Evolutionary conservation across 2,888 invertebrate genomes (phyloP).

Genomic region (Frankliniella fusca): DNA sequence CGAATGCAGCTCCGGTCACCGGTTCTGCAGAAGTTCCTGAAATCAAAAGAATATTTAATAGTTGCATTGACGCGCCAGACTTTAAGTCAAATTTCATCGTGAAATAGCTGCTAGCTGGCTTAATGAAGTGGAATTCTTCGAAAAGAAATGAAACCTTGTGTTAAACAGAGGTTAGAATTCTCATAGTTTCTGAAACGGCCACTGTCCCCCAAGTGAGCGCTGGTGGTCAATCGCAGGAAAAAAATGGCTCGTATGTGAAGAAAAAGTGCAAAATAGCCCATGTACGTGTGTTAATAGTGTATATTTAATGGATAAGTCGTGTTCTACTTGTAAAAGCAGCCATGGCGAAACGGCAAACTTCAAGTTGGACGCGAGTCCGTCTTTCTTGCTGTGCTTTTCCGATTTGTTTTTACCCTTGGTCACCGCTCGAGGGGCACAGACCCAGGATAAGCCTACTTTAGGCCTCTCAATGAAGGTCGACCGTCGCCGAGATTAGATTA

Average conservation of each 20-base stretch:
- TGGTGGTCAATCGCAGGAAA: constrained; percentile 6
- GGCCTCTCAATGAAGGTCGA: neutral
- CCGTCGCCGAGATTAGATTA: neutral
- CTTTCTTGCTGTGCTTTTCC: neutral
- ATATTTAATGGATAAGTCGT: neutral
- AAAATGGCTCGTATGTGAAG: constrained; percentile 22
- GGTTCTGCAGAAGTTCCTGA: too few species aligned
- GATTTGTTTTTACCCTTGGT: neutral
- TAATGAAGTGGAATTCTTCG: too few species aligned
- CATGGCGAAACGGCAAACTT: neutral
- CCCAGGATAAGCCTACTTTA: constrained; percentile 1
- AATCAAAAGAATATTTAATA: too few species aligned
- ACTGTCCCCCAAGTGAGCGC: neutral
- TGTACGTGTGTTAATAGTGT: constrained; percentile 4
- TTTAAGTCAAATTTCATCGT: too few species aligned
- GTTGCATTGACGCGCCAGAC: too few species aligned
- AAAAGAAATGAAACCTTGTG: too few species aligned
- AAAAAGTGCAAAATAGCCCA: constrained; percentile 14
- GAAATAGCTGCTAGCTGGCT: too few species aligned
- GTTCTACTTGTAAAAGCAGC: neutral
- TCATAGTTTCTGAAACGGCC: neutral
- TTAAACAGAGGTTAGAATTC: neutral
- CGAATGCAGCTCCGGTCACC: too few species aligned
- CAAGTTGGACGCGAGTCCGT: neutral
- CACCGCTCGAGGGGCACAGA: neutral